Evolutionary conservation across 2,113 vertebrate genomes (phyloP).

Genomic region (Serinus canaria): DNA sequence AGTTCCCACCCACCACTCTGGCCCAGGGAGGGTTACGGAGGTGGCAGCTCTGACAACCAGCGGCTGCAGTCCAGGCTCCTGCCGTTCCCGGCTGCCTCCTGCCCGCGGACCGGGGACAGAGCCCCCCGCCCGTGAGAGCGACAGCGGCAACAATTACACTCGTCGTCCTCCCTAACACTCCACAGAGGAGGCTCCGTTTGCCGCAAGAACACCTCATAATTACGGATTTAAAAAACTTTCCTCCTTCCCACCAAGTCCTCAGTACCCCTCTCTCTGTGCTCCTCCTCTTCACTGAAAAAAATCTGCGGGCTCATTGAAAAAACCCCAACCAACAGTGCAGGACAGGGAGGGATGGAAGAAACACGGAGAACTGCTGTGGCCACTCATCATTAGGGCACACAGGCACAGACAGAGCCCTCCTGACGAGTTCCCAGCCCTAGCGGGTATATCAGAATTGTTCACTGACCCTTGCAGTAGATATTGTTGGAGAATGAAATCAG

Average conservation of each 20-base stretch:
- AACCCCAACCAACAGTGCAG: not conserved
- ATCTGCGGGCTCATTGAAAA: not conserved
- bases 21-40: not conserved
- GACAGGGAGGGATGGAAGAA: not conserved
- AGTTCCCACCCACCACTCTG: not conserved
- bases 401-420: no score
- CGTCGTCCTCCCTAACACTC: not conserved
- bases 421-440: not conserved
- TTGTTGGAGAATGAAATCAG: not conserved
- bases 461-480: slow-evolving; percentile 8
- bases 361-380: not conserved
- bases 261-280: not conserved
- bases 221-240: not conserved
- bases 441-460: not conserved
- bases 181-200: not conserved
- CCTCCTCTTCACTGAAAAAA: not conserved
- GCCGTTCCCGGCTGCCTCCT: not conserved
- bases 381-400: not conserved
- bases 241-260: not conserved
- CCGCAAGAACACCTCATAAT: not conserved
- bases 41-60: not conserved
- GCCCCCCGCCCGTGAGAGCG: not conserved
- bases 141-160: not conserved
- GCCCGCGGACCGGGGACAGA: not conserved
- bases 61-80: not conserved